Conservation (phyloP, 23 tunicate genomes). For the Halocynthia roretzi region DNA sequence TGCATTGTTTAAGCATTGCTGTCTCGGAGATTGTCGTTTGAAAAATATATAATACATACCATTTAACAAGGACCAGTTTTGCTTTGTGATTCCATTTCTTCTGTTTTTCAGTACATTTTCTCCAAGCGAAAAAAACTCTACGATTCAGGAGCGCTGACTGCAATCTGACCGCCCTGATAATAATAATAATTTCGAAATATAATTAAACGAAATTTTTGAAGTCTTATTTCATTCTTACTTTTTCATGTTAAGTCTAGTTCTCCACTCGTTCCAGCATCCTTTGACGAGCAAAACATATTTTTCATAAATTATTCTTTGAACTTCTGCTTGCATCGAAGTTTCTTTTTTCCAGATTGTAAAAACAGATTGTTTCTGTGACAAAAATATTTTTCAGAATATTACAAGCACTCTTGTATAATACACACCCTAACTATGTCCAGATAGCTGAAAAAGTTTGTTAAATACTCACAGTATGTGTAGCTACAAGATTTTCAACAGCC, state of each 20-base stretch:
- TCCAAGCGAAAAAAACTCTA: background rate
- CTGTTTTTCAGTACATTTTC: background rate
- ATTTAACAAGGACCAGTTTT: background rate
- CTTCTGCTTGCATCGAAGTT: background rate
- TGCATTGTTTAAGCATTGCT: too few relatives aligned
- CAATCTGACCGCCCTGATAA: background rate
- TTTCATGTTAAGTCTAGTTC: background rate
- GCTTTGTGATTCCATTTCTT: background rate
- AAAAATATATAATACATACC: background rate
- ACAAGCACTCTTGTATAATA: too few relatives aligned
- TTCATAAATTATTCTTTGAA: background rate
- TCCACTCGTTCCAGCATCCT: background rate
- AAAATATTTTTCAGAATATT: background rate
- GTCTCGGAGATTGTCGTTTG: too few relatives aligned
- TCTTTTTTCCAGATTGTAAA: background rate
- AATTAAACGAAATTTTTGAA: background rate
- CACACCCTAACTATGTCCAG: background rate
- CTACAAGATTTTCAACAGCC: background rate
- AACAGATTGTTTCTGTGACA: background rate
- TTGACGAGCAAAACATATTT: background rate
- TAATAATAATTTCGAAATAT: background rate
- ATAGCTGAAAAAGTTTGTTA: background rate
- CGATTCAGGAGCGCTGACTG: background rate
- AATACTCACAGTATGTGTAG: background rate
- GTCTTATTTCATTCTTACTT: background rate